phyloP scores from a whole-genome alignment of 2,797 vertebrate genomes.

The Oreonectes daqikongensis region DNA sequence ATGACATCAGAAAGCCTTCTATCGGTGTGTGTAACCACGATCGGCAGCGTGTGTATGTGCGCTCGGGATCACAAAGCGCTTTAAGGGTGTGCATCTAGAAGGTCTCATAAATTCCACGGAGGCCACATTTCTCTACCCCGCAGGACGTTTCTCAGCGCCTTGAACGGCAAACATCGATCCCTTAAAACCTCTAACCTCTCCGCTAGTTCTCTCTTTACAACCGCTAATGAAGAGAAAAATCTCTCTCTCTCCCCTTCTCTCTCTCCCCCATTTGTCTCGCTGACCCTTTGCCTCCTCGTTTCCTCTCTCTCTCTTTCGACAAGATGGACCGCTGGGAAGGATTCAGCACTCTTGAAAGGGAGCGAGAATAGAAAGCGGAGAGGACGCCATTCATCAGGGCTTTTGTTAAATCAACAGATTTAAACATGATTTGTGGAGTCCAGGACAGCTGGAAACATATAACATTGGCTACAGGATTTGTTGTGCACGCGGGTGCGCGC shows the following conservation, averaged over 20 bases:
- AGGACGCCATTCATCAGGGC: conserved; percentile 34
- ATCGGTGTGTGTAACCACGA: conserved; percentile 7
- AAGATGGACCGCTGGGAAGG: conserved; percentile 49
- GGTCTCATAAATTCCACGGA: conserved; percentile 48
- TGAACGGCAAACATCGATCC: conserved; percentile 46
- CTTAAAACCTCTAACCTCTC: conserved; percentile 50
- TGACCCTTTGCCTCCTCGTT: conserved; percentile 32
- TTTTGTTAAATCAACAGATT: conserved; percentile 48
- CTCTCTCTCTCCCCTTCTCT: conserved; percentile 21
- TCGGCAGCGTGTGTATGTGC: conserved; percentile 21
- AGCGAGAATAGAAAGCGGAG: conserved; percentile 29
- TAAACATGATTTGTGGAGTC: conserved; percentile 28
- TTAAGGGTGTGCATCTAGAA: conserved; percentile 34
- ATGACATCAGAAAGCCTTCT: conserved; percentile 40
- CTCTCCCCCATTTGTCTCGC: conserved; percentile 36
- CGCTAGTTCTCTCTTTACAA: conserved; percentile 47
- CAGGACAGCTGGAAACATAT: conserved; percentile 10
- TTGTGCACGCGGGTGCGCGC: neutral
- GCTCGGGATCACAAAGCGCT: conserved; percentile 32
- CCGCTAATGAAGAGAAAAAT: conserved; percentile 51
- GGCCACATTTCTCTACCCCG: conserved; percentile 35
- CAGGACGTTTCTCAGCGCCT: conserved; percentile 32
- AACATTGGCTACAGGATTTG: neutral
- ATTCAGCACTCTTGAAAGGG: conserved; percentile 80
- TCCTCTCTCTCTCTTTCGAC: conserved; percentile 32